These are phyloP conservation scores for Onthophagus sagittarius DNA, from an alignment of 2,888 invertebrate species.

Conservation along the genomic window DNA sequence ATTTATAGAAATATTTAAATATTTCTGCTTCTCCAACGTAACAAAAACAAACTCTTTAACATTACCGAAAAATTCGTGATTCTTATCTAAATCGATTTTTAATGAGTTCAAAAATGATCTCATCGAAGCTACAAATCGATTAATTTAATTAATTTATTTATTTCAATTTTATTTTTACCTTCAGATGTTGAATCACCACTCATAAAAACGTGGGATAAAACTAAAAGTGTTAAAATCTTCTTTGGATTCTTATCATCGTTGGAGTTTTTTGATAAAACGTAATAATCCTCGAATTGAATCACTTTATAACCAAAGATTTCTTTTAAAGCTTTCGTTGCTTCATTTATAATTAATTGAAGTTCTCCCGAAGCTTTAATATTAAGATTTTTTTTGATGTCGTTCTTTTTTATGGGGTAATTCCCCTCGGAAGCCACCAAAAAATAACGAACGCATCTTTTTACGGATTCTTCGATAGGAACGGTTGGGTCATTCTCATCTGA, in stretches of 20 bases:
- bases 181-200: background rate
- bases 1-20: conserved; percentile 4
- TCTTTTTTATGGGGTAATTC: conserved; percentile 9
- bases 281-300: conserved; percentile 5
- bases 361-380: background rate
- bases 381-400: background rate
- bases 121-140: conserved; percentile 13
- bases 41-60: conserved; percentile 3
- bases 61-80: conserved; percentile 11
- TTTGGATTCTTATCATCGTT: conserved; percentile 7
- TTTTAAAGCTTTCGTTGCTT: conserved; percentile 3
- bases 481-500: background rate
- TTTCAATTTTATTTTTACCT: conserved; percentile 5
- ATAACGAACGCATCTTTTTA: conserved; percentile 15
- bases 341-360: conserved; percentile 2
- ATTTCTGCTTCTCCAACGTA: conserved; percentile 15
- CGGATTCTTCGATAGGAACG: background rate
- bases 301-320: background rate
- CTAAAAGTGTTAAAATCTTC: conserved; percentile 9
- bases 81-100: background rate
- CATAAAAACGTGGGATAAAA: conserved; percentile 14
- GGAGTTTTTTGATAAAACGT: background rate
- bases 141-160: background rate
- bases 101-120: conserved; percentile 6
- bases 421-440: background rate